A percentile compares a stretch with the other conserved stretches of the same genome.
Conservation (phyloP, 2,113 vertebrate species). For the Platichthys stellatus region DNA sequence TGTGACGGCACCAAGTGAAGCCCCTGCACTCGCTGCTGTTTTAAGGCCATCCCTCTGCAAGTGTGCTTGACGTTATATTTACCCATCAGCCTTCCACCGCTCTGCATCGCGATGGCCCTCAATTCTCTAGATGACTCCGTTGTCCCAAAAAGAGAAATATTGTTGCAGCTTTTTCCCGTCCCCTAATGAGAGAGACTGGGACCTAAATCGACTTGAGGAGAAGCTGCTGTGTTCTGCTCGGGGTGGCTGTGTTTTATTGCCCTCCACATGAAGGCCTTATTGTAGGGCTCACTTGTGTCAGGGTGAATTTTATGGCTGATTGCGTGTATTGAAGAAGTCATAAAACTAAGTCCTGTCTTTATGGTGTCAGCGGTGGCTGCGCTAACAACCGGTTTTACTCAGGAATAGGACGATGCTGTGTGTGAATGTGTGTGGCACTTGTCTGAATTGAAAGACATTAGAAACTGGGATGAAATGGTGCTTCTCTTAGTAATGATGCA, state of each 20-base stretch:
- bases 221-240: constrained; percentile 48
- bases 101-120: constrained; percentile 8
- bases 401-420: constrained; percentile 13
- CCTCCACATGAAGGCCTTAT: constrained; percentile 54
- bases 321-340: constrained; percentile 52
- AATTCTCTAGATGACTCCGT: constrained; percentile 31
- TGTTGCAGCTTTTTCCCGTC: neutral
- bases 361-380: constrained; percentile 39
- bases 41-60: constrained; percentile 2
- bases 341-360: constrained; percentile 66
- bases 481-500: too few species aligned
- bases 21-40: constrained; percentile 5
- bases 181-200: constrained; percentile 11
- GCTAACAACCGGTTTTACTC: constrained; percentile 19
- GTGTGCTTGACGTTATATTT: constrained; percentile 40
- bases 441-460: too few species aligned
- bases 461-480: neutral
- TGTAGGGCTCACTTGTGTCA: constrained; percentile 52
- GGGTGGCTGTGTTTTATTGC: constrained; percentile 58
- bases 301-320: constrained; percentile 65
- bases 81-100: constrained; percentile 37
- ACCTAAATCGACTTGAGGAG: constrained; percentile 50
- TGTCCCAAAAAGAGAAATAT: constrained; percentile 26
- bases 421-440: neutral
- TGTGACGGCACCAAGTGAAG: neutral